These are phyloP conservation scores for Rotaria sp. DNA, from an alignment of 2,888 invertebrate genomes.

Conservation along the genomic window DNA sequence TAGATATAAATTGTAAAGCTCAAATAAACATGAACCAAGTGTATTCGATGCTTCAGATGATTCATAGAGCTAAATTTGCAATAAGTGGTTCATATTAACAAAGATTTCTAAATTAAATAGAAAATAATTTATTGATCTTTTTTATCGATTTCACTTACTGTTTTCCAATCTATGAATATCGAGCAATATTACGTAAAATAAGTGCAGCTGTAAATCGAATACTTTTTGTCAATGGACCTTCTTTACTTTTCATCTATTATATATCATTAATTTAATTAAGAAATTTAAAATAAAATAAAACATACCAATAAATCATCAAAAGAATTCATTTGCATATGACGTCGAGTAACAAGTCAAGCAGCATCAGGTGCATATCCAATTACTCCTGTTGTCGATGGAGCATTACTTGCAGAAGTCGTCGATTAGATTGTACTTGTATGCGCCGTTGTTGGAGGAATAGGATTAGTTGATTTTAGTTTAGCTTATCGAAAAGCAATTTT, in stretches of 20 bases:
- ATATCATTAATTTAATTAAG: conserved; percentile 33
- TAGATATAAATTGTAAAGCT: background rate
- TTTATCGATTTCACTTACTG: conserved; percentile 63
- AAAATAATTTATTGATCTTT: conserved; percentile 28
- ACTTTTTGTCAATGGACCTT: conserved; percentile 97
- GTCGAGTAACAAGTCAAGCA: conserved; percentile 87
- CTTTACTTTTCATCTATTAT: conserved; percentile 78
- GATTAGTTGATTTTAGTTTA: conserved; percentile 63
- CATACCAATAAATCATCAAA: conserved; percentile 52
- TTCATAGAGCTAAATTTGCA: conserved; percentile 83
- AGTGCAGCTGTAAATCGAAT: conserved; percentile 91
- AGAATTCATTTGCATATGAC: conserved; percentile 68
- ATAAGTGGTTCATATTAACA: conserved; percentile 75
- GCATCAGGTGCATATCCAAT: conserved; percentile 90
- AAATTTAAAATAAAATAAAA: conserved; percentile 30
- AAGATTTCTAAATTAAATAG: conserved; percentile 40
- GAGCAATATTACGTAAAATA: conserved; percentile 90
- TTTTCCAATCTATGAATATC: conserved; percentile 73
- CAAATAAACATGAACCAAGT: conserved; percentile 79
- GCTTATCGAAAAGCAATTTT: conserved; percentile 34
- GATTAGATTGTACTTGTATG: conserved; percentile 22
- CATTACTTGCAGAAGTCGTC: conserved; percentile 43
- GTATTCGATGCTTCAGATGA: conserved; percentile 88
- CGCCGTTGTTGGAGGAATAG: conserved; percentile 51
- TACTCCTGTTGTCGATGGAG: conserved; percentile 51